Base-by-base conservation (phyloP, 2,113 vertebrate species). In the Pygathrix nemaeus region DNA sequence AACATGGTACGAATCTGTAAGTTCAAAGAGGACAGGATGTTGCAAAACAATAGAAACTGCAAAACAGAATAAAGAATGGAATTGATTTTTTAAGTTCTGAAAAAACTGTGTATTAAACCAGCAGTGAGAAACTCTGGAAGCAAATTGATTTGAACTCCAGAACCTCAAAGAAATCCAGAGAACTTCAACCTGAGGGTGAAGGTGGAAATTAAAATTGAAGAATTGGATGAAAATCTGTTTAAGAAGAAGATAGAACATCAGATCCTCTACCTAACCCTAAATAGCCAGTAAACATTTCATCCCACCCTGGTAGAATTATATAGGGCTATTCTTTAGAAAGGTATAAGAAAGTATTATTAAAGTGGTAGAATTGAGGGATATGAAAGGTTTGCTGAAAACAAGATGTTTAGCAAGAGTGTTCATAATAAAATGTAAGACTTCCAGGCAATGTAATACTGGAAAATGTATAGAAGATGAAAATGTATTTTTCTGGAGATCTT, bases 211-310 rank as follows among this genome's bases (percentile, higher is more conserved):
- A 68, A 59, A 84, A 45, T 12, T 27, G 57, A 45, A 84, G 3
- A 25, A 84, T 12, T 59, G 5, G 9, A 20, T 75, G n/a, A 30
- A 32, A 75, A 52, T 82, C 13, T n/a, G 40, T 57, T 21, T 57
- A 64, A 43, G 27, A 55, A 73, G 32, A 35, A 50, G 18, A 10
- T 76, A 27, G 12, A 30, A 48, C 6, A 82, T 12, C 5, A 72
- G 13, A 35, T 32, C 27, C 20, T 66, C 45, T 45, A 38, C 4
- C 1, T 32, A 45, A 32, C 0, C 1, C 55, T 38, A 35, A 7
- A 43, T 1, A 35, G 16, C 16, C 66, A 27, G 30, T 40, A 13
- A 64, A 25, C 9, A 35, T n/a, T 78, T 50, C 32, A 38, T 52
- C 11, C 27, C 25, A 45, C 8, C 8, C 8, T 18, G 8, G 30